phyloP scores from a whole-genome alignment of 1,140 invertebrate species.

The Leptinotarsa defecta region DNA sequence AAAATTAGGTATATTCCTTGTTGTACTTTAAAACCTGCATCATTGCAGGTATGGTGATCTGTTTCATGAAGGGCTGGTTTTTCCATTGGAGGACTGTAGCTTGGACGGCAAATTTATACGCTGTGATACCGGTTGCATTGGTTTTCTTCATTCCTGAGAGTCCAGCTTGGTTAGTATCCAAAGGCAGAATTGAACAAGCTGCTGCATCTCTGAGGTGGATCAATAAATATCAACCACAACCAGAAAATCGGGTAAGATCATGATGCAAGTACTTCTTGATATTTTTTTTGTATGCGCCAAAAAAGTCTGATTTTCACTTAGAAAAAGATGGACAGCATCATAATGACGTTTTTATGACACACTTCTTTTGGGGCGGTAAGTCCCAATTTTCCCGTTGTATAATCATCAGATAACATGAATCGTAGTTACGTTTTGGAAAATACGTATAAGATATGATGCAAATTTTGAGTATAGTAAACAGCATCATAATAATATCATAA shows the following conservation, averaged over 20 bases:
- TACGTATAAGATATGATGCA: too few relatives aligned
- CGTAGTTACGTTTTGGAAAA: too few relatives aligned
- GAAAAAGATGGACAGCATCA: too few relatives aligned
- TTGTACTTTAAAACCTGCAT: too few relatives aligned
- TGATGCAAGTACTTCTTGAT: too few relatives aligned
- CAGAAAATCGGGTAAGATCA: slow-evolving; percentile 46
- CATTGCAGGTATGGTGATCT: slow-evolving; percentile 62
- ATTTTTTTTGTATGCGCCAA: background rate
- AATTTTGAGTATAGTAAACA: too few relatives aligned
- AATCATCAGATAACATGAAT: too few relatives aligned
- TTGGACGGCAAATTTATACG: slow-evolving; percentile 61
- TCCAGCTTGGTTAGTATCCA: slow-evolving; percentile 66
- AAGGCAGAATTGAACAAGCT: slow-evolving; percentile 62
- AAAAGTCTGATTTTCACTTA: too few relatives aligned
- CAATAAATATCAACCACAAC: slow-evolving; percentile 53
- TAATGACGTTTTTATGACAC: too few relatives aligned
- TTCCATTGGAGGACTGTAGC: slow-evolving; percentile 65
- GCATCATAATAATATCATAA: too few relatives aligned
- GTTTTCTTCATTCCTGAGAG: slow-evolving; percentile 70
- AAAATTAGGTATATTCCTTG: too few relatives aligned
- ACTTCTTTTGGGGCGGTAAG: too few relatives aligned
- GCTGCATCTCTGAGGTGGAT: slow-evolving; percentile 60
- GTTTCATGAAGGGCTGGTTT: slow-evolving; percentile 65
- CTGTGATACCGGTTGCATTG: slow-evolving; percentile 61
- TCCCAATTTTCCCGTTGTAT: background rate